A percentile compares a stretch with the other conserved stretches of the same genome.
Evolutionary conservation across 2,797 vertebrate species (phyloP).

Genomic region (Poecile montanus): DNA sequence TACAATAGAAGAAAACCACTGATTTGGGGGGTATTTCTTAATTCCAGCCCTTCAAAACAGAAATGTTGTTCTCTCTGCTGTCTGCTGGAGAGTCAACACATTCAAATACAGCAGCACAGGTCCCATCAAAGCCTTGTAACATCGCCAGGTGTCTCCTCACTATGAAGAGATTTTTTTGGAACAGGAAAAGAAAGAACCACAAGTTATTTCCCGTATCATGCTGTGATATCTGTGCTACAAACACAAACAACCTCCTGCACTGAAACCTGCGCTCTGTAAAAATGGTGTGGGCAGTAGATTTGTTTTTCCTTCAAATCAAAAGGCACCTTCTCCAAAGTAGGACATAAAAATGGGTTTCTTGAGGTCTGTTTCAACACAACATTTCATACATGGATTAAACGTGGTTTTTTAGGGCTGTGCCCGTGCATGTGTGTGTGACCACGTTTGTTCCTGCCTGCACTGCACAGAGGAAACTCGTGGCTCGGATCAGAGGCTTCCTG

Average conservation of each 20-base stretch:
- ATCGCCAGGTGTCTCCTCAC: slow-evolving; percentile 17
- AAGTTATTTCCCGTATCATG: not conserved
- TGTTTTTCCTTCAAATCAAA: not conserved
- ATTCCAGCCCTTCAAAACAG: not conserved
- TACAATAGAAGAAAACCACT: not conserved
- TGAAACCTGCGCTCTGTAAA: not conserved
- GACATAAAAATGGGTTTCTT: not conserved
- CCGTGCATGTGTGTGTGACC: rapidly evolving
- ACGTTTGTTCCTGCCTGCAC: rapidly evolving
- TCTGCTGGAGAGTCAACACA: not conserved
- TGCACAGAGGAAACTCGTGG: not conserved
- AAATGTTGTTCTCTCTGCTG: not conserved
- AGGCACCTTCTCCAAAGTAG: not conserved
- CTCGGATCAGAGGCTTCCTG: not conserved
- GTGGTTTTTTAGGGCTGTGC: rapidly evolving
- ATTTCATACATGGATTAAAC: rapidly evolving
- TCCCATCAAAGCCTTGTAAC: not conserved
- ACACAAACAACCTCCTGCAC: not conserved
- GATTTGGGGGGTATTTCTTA: not conserved
- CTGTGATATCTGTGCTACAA: not conserved
- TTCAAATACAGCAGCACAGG: not conserved
- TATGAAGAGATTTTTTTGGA: slow-evolving; percentile 6
- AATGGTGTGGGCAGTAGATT: not conserved
- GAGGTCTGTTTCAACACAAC: not conserved
- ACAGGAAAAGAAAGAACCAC: not conserved